Evolutionary conservation across 2,797 vertebrate species (phyloP), one percentile per base, ranked within the genome.

Genomic region (Botia almorhae): DNA sequence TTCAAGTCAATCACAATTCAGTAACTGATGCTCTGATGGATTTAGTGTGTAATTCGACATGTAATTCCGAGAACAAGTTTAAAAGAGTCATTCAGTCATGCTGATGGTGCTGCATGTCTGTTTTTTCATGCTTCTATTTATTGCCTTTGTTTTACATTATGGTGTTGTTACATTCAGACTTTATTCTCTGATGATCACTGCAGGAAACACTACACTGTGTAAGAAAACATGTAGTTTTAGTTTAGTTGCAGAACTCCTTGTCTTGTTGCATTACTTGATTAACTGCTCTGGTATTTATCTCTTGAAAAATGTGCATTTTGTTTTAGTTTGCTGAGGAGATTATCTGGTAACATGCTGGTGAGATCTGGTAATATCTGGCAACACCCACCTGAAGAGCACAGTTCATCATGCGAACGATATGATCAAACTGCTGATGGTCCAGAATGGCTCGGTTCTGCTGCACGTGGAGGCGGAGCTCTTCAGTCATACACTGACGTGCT

Each of bases 361-460:
- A 70, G 51, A 53, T 7, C 4, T 60, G n/a, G 12, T 33, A 39
- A 70, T 33, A 63, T 7, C 4, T 61, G 60, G 4, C 26, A 5
- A 70, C 17, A 82, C 89, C 84, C 72, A 99, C 98, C 97, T 99
- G 97, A 48, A 99, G 91, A 72, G 97, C 96, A 85, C 98, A 99
- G 90, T 99, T 99, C 94, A 99, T 98, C 97, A 99, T 97, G 69
- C 97, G 94, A 82, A 98, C 92, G 29, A 96, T 91, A 87, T 99
- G 97, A 91, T 99, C 98, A 69, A 99, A 99, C 93, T 99, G 98
- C 48, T 99, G 96, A 86, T 99, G 97, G 90, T 99, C 97, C 90
- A 99, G 86, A 79, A 99, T 96, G 48, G 96, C 96, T 0, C 98
- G 94, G 87, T 99, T 99, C 82, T 98, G 96, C 86, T 97, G 97